Percentiles rank a stretch among this genome's conserved stretches.
These are phyloP conservation scores for Trinectes maculatus DNA, from an alignment of 2,113 vertebrate genomes.

Conservation along the genomic window DNA sequence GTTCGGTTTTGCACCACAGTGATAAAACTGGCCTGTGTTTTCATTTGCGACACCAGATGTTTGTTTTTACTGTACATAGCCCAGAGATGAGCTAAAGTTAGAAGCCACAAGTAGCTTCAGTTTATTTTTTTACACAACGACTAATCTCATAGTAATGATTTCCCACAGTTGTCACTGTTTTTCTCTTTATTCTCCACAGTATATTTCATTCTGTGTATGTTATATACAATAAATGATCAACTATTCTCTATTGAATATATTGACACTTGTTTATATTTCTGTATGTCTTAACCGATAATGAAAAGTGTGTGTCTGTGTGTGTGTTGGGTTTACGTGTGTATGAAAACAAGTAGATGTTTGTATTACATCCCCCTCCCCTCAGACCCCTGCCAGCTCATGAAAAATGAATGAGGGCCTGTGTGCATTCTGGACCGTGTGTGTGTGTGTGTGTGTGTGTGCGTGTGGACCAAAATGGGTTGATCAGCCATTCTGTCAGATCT, in stretches of 20 bases:
- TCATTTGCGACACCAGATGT: constrained; percentile 20
- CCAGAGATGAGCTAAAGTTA: neutral
- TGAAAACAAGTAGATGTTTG: constrained; percentile 66
- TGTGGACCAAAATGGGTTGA: constrained; percentile 17
- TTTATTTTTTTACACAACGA: neutral
- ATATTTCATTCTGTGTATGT: no score
- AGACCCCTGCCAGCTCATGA: constrained; percentile 52
- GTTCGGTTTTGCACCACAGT: constrained; percentile 16
- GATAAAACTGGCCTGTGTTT: constrained; percentile 44
- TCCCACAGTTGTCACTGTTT: no score
- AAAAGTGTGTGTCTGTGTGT: neutral
- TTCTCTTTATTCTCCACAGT: no score
- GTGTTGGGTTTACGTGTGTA: constrained; percentile 36
- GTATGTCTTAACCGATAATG: neutral
- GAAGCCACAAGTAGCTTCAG: neutral
- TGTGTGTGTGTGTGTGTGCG: constrained; percentile 9
- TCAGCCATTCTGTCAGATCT: constrained; percentile 56
- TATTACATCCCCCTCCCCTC: constrained; percentile 48
- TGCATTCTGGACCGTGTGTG: constrained; percentile 19
- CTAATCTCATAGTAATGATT: neutral
- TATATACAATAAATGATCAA: no score
- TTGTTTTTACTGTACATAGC: constrained; percentile 13
- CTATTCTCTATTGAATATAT: no score
- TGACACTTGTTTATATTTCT: neutral
- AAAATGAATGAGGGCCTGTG: constrained; percentile 60